phyloP scores from a whole-genome alignment of 1,140 invertebrate genomes.

The Colletes latitarsis region DNA sequence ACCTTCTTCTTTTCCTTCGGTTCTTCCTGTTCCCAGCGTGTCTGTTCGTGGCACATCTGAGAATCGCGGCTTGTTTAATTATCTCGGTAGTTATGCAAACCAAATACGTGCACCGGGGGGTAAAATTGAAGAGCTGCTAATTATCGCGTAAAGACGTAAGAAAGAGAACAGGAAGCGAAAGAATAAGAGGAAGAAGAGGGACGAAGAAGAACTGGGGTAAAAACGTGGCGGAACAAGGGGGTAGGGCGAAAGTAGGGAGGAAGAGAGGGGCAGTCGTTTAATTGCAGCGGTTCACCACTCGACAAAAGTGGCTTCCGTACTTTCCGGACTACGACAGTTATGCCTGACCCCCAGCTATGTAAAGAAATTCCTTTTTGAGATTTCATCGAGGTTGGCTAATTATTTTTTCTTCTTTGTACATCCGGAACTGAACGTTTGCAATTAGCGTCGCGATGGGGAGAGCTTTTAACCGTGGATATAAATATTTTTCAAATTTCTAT shows the following conservation, averaged over 20 bases:
- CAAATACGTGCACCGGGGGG: constrained; percentile 60
- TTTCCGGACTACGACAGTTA: constrained; percentile 46
- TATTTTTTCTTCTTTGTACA: constrained; percentile 39
- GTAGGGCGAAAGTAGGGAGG: not conserved
- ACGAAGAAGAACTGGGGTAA: constrained; percentile 17
- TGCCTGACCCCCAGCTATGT: constrained; percentile 37
- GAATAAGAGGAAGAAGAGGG: not conserved
- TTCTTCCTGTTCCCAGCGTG: constrained; percentile 11
- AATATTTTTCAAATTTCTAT: too few relatives aligned
- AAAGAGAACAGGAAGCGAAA: constrained; percentile 1
- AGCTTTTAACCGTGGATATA: not conserved
- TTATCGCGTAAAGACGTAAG: constrained; percentile 63
- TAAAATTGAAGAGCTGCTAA: constrained; percentile 69
- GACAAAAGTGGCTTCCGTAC: constrained; percentile 58
- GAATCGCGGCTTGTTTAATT: constrained; percentile 67
- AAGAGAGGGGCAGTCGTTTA: constrained; percentile 48
- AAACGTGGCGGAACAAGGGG: not conserved
- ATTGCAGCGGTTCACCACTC: constrained; percentile 62
- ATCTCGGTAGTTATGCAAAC: constrained; percentile 65
- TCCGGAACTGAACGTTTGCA: constrained; percentile 26
- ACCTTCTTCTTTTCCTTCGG: not conserved
- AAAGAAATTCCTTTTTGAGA: constrained; percentile 41
- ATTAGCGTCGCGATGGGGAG: constrained; percentile 15
- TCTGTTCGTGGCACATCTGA: constrained; percentile 46
- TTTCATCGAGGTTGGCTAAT: constrained; percentile 35